Evolutionary conservation across 2,113 vertebrate genomes (phyloP), one percentile per base, ranked within the genome.

Genomic region (Thinocorus orbignyianus): DNA sequence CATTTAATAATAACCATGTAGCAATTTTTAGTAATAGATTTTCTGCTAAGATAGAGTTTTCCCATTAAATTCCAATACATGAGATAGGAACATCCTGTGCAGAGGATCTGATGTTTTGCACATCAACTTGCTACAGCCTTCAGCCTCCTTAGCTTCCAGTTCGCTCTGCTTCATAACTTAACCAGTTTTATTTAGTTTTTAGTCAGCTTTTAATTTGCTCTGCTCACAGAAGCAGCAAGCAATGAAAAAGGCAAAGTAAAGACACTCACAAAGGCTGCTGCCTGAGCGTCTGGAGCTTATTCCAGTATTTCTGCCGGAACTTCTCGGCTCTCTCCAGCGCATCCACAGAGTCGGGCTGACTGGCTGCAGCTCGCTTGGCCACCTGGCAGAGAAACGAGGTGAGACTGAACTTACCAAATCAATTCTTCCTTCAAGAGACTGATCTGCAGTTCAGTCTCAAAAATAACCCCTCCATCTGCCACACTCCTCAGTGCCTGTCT

Each of bases 281-380:
- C 17, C 99, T 97, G 68, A 99, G 98, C 0, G 99, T 99, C 97
- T 99, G 99, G 9, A 99, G 98, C 95, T 99, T 99, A 74, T 99
- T 98, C 97, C 99, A 95, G 96, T 99, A 99, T 58, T 99, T 99
- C 96, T 99, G 99, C 2, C 99, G 98, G 97, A 99, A 99, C 97
- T 99, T 99, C 91, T 99, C 99, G 0, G 99, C 99, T 92, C 99
- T 97, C 96, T 98, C 98, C 0, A 54, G 81, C 0, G 99, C 99
- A 24, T 99, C 98, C 0, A 91, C 70, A 1, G 98, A 98, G 80
- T 99, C 99, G 0, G 99, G 99, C 79, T 99, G 99, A 70, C 99
- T 99, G 62, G 99, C 99, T 26, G 99, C 96, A 1, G 99, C 99
- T 12, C 99, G 97, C 64, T 99, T 99, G n/a, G 99, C 99, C 51